Evolutionary conservation across 2,888 invertebrate species (phyloP), one percentile per base, ranked within the genome.

Genomic region (Tryphoninae sp.): DNA sequence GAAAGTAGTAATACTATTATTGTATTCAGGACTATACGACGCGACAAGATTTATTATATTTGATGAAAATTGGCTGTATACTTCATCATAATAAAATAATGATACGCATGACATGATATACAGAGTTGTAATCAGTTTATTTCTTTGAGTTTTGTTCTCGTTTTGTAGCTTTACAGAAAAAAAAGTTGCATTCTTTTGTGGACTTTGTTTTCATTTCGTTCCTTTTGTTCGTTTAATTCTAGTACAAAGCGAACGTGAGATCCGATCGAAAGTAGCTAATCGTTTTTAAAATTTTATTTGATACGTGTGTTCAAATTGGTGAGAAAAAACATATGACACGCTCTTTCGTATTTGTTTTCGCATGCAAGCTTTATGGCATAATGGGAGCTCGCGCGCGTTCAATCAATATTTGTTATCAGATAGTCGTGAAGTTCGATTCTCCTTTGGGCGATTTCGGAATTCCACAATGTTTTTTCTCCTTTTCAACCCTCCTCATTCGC

Each of bases 121-220:
- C 87, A 91, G 89, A 90, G 88, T 91, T 89, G 84, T 90, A 90
- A 90, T 91, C 87, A 90, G 87, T 91, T 91, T 91, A 91, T 91
- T 91, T 87, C 81, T 88, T 88, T 87, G 87, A 87, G 84, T 89
- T 88, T 88, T 86, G 83, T 80, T 72, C 78, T 83, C 51, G 72
- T 83, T 78, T 83, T 64, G 69, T 83, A 82, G 62, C 65, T 84
- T 79, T 82, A 82, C 82, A 80, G 82, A 76, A 80, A 76, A 82
- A 69, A 58, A 42, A 23, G 26, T 69, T 73, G 67, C 45, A 65
- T 71, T 74, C 42, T 69, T 59, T 80, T 83, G 85, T 77, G 72
- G 78, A 82, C 81, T 85, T 81, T 83, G 67, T 72, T 81, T 58
- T 72, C 53, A 19, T 75, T 73, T 79, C 81, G 65, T 71, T 49